These are phyloP conservation scores for Pogoniulus pusillus DNA, from an alignment of 2,797 vertebrate species.

Conservation along the genomic window DNA sequence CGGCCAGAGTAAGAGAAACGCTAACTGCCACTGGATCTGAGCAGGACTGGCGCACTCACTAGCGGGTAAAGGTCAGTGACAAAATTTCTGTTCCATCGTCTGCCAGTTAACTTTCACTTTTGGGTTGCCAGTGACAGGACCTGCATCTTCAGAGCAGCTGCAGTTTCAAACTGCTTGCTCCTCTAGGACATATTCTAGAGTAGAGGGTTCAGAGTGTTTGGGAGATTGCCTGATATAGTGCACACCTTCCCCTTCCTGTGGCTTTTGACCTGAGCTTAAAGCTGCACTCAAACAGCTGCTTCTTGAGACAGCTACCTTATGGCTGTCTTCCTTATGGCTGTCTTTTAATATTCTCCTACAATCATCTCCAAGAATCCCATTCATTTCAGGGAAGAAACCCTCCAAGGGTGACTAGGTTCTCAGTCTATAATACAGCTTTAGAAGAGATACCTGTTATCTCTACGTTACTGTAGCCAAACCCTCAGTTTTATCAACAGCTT, in stretches of 20 bases:
- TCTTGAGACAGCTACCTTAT: not conserved
- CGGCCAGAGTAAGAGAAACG: not conserved
- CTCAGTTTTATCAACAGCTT: not conserved
- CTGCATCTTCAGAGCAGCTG: not conserved
- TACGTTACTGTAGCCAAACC: not conserved
- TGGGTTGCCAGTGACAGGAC: not conserved
- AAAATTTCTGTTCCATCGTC: not conserved
- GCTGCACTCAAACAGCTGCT: not conserved
- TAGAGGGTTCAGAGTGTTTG: not conserved
- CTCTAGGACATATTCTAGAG: rapidly evolving
- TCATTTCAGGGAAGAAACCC: not conserved
- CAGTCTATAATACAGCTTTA: not conserved
- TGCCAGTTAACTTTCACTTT: not conserved
- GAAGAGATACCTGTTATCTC: not conserved
- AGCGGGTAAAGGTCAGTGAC: slow-evolving; percentile 28
- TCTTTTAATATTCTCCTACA: rapidly evolving
- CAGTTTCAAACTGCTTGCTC: not conserved
- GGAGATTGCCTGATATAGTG: rapidly evolving
- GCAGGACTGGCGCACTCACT: not conserved
- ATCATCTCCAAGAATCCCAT: not conserved
- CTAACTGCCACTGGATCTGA: not conserved
- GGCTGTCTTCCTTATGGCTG: too few relatives aligned
- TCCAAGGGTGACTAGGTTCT: not conserved
- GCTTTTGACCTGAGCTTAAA: not conserved
- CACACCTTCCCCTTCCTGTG: not conserved